Base-by-base conservation (phyloP, 2,113 vertebrate species). In the Mastomys natalensis region DNA sequence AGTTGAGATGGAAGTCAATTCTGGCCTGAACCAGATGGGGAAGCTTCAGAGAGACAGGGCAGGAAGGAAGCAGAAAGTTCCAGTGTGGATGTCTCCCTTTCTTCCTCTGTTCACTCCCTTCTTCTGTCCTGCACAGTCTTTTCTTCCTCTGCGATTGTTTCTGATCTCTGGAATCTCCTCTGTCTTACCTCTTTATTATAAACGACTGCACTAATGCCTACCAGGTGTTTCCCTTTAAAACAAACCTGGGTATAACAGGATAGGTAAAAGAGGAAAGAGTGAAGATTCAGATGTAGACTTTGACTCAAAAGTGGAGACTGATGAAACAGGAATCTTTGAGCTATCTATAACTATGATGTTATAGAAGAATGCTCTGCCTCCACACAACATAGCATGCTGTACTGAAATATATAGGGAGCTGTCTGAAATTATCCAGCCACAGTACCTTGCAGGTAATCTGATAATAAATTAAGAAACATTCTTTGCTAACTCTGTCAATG, bases 181-280 rank as follows among this genome's bases (percentile, higher is more conserved):
- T 94, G 95, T 94, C 88, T 90, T 92, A 76, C 16, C 73, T 70
- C 45, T 96, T 94, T 96, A 93, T 97, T 97, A 92, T 96, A 85
- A 94, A 95, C 48, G 31, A 77, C 37, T 10, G n/a, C 78, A 45
- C 77, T 96, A 92, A 97, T 94, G 82, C 68, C 92, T 97, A 82
- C 95, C 98, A 97, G 97, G 97, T 97, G 97, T 94, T 97, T 97
- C 98, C 95, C 55, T 76, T 82, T 68, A 31, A 40, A 89, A 89
- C 77, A 13, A 66, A 31, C 66, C 51, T 43, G 88, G 51, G 24
- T 89, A 72, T 70, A 87, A 77, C 60, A 92, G 5, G 29, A 58
- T 86, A 66, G 82, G 66, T 55, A 64, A 92, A 72, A 85, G 45
- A 95, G 90, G 85, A 92, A 97, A 96, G 92, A 87, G 43, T 3